Conservation (phyloP, 2,888 invertebrate species). For the Caenorhabditis becei region DNA sequence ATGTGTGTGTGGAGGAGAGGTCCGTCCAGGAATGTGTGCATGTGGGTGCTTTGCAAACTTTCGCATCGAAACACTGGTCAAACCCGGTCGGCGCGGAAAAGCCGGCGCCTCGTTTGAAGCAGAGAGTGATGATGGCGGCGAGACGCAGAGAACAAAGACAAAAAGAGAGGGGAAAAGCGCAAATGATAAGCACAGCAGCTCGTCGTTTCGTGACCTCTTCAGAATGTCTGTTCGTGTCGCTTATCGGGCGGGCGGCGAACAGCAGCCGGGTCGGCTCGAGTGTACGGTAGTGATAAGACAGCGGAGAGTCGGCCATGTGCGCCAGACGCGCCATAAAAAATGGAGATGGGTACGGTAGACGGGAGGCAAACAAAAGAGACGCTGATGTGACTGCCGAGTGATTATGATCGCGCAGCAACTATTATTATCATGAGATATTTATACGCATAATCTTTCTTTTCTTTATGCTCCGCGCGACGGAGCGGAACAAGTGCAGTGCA, state of each 20-base stretch:
- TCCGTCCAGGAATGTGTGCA: conserved; percentile 29
- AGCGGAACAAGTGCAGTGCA: conserved; percentile 18
- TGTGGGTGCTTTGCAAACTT: conserved; percentile 50
- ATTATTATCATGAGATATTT: conserved; percentile 17
- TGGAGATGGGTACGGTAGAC: conserved; percentile 8
- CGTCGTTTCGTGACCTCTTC: conserved; percentile 56
- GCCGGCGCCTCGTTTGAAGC: conserved; percentile 7
- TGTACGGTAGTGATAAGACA: conserved; percentile 44
- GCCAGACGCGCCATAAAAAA: conserved; percentile 15
- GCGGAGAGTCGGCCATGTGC: conserved; percentile 9
- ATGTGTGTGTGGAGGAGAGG: conserved; percentile 8
- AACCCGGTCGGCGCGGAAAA: conserved; percentile 25
- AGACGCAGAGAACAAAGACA: conserved; percentile 11
- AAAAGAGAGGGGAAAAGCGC: conserved; percentile 9
- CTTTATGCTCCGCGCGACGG: not conserved
- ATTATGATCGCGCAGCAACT: conserved; percentile 6
- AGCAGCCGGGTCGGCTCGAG: not conserved
- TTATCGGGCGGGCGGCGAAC: conserved; percentile 7
- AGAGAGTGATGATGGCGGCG: not conserved
- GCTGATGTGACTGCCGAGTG: not conserved
- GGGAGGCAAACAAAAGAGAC: conserved; percentile 28
- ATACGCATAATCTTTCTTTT: conserved; percentile 14
- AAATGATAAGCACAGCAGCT: conserved; percentile 54
- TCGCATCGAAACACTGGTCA: conserved; percentile 53
- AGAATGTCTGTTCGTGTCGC: conserved; percentile 53